A percentile compares a stretch with the other conserved stretches of the same genome.
phyloP scores from a whole-genome alignment of 1,140 invertebrate genomes.

The Platorchestia sp. region DNA sequence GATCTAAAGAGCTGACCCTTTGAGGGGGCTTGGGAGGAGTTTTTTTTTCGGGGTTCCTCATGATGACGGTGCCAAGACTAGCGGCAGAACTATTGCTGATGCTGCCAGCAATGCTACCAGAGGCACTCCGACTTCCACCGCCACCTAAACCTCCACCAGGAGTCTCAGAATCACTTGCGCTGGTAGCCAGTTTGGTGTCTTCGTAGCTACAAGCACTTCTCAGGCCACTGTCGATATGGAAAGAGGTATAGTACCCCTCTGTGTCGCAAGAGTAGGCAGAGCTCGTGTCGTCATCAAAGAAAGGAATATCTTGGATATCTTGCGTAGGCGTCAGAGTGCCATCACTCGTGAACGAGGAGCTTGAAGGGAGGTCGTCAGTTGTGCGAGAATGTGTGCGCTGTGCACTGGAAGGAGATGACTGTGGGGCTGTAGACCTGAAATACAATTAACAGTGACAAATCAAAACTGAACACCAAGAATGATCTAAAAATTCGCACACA shows the following conservation, averaged over 20 bases:
- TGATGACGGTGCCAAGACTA: conserved; percentile 78
- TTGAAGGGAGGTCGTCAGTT: conserved; percentile 80
- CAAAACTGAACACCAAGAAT: background rate
- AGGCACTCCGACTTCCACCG: background rate
- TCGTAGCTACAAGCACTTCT: conserved; percentile 72
- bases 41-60: conserved; percentile 68
- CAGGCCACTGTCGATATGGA: conserved; percentile 94
- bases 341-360: conserved; percentile 84
- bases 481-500: background rate
- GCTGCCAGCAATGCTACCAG: conserved; percentile 79
- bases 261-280: conserved; percentile 96
- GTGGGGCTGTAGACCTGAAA: conserved; percentile 60
- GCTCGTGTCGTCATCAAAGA: conserved; percentile 88
- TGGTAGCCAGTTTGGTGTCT: conserved; percentile 57
- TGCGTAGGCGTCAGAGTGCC: conserved; percentile 87
- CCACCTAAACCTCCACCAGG: conserved; percentile 15
- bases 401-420: conserved; percentile 65
- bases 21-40: conserved; percentile 68
- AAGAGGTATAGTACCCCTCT: conserved; percentile 97
- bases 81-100: conserved; percentile 88
- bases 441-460: background rate
- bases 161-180: conserved; percentile 56
- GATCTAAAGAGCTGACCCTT: conserved; percentile 68
- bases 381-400: conserved; percentile 63
- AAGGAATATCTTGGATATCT: conserved; percentile 73